Percentiles rank a stretch among this genome's conserved stretches.
Conservation (phyloP, 2,797 vertebrate genomes). For the Antrozous pallidus region DNA sequence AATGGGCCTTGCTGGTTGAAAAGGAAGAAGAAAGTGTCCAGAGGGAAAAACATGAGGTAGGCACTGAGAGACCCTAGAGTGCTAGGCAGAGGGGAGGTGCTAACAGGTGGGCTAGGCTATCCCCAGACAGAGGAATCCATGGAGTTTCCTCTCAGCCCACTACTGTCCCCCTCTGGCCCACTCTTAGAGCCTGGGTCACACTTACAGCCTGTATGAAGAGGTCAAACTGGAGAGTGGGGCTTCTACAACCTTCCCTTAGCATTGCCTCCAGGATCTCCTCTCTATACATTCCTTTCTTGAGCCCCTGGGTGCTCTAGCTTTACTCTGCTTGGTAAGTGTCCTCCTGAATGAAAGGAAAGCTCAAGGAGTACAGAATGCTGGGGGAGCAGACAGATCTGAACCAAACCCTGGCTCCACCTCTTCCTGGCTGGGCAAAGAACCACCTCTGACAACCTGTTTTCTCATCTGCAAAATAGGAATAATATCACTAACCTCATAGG, state of each 20-base stretch:
- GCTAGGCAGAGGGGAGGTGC: neutral
- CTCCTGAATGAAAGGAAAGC: neutral
- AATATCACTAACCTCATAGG: neutral
- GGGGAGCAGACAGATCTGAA: neutral
- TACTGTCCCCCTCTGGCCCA: neutral
- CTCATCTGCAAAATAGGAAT: neutral
- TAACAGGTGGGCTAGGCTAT: too few relatives aligned
- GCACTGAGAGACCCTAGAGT: neutral
- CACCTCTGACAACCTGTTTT: neutral
- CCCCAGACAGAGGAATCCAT: neutral
- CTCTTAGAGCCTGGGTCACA: neutral
- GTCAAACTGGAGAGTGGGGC: neutral
- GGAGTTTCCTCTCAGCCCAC: neutral
- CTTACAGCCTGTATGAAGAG: neutral
- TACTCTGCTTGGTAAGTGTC: too few relatives aligned
- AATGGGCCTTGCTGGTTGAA: constrained; percentile 10
- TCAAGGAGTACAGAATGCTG: neutral
- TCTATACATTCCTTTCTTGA: neutral
- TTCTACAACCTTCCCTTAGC: neutral
- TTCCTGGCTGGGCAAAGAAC: neutral
- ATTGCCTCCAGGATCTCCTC: neutral
- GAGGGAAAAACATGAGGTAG: neutral
- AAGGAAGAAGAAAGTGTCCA: neutral
- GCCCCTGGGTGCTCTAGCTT: neutral
- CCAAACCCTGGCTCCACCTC: neutral